These are phyloP conservation scores for Ladona fulva DNA, from an alignment of 1,140 invertebrate species.

Conservation along the genomic window DNA sequence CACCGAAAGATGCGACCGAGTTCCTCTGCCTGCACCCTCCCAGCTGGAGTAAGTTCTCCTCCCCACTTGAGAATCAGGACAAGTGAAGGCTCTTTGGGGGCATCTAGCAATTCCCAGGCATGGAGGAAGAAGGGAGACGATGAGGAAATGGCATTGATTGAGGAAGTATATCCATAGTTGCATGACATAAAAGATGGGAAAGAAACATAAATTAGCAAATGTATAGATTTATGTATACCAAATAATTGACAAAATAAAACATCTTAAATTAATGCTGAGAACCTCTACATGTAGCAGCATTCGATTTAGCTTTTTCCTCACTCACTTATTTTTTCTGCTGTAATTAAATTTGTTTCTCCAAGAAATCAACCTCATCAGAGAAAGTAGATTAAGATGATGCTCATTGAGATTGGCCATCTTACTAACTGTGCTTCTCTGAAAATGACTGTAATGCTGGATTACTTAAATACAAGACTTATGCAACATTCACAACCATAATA, in stretches of 20 bases:
- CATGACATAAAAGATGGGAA: conserved; percentile 23
- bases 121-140: not conserved
- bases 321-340: no score
- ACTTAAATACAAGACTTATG: no score
- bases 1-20: conserved; percentile 95
- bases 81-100: conserved; percentile 74
- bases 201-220: conserved; percentile 25
- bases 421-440: no score
- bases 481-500: no score
- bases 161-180: not conserved
- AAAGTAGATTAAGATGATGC: no score
- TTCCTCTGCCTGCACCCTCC: conserved; percentile 93
- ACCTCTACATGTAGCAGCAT: no score
- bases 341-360: no score
- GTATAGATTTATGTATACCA: conserved; percentile 14
- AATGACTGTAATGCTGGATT: no score
- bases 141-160: not conserved
- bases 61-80: conserved; percentile 99
- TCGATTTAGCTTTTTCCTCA: no score
- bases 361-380: no score
- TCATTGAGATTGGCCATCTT: no score
- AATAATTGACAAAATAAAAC: conserved; percentile 12
- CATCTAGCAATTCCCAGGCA: conserved; percentile 44
- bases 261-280: no score
- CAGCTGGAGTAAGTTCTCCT: conserved; percentile 96